phyloP scores from a whole-genome alignment of 2,113 vertebrate species.

The Carassius gibelio region DNA sequence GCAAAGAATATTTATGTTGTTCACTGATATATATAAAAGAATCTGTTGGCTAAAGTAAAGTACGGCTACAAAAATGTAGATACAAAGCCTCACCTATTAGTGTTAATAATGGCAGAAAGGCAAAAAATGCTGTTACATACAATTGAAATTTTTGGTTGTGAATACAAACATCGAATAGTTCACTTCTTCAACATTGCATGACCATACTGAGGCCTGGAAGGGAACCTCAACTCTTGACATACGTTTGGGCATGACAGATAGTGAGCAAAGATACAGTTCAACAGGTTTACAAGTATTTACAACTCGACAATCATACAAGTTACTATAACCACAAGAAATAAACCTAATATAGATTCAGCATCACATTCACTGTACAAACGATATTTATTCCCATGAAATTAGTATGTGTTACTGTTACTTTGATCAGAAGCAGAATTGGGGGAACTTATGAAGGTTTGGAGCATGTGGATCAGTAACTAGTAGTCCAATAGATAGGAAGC shows the following conservation, averaged over 20 bases:
- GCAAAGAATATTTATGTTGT: neutral
- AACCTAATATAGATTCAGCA: constrained; percentile 25
- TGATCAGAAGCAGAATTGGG: constrained; percentile 15
- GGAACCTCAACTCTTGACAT: neutral
- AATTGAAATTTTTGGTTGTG: constrained; percentile 26
- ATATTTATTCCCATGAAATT: constrained; percentile 35
- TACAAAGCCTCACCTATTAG: constrained; percentile 13
- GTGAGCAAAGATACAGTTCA: constrained; percentile 29
- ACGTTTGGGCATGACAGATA: constrained; percentile 30
- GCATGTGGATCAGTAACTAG: constrained; percentile 5
- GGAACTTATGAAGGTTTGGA: constrained; percentile 4
- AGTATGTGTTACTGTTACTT: constrained; percentile 20
- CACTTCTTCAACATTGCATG: constrained; percentile 12
- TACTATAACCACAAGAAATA: constrained; percentile 34
- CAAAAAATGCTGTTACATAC: constrained; percentile 10
- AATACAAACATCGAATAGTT: constrained; percentile 36
- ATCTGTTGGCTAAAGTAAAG: neutral
- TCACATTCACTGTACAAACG: constrained; percentile 47
- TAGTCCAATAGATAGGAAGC: constrained; percentile 63
- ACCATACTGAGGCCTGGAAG: constrained; percentile 1
- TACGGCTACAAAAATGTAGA: constrained; percentile 23
- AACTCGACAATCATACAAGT: constrained; percentile 39
- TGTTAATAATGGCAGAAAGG: neutral
- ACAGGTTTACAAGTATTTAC: constrained; percentile 43
- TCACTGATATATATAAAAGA: constrained; percentile 12